Conservation (phyloP, 1,140 invertebrate species). For the Leptonema lineaticorne region DNA sequence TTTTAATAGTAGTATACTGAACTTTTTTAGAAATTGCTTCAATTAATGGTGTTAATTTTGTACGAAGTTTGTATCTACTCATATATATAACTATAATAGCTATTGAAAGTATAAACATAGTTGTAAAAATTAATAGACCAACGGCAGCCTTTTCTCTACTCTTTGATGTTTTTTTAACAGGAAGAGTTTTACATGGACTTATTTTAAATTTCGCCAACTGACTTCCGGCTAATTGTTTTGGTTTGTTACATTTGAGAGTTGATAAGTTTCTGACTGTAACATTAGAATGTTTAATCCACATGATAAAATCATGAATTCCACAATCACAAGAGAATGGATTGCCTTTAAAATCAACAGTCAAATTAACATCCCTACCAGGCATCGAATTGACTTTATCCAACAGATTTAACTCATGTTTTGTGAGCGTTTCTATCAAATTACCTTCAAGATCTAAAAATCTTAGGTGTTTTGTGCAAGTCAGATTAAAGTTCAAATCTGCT, state of each 20-base stretch:
- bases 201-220: constrained; percentile 44
- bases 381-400: constrained; percentile 60
- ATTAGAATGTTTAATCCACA: constrained; percentile 65
- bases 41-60: constrained; percentile 63
- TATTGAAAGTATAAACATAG: constrained; percentile 57
- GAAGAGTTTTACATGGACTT: constrained; percentile 42
- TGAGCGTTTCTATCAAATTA: constrained; percentile 66
- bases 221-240: constrained; percentile 45
- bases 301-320: constrained; percentile 61
- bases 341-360: constrained; percentile 65
- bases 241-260: constrained; percentile 55
- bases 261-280: constrained; percentile 63
- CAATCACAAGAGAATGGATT: constrained; percentile 73
- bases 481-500: constrained; percentile 65
- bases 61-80: constrained; percentile 59
- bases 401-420: constrained; percentile 58
- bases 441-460: constrained; percentile 69
- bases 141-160: constrained; percentile 52
- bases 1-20: constrained; percentile 71
- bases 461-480: constrained; percentile 67
- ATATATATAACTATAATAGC: constrained; percentile 58
- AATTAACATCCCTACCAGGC: constrained; percentile 53
- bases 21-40: constrained; percentile 69
- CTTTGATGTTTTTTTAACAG: constrained; percentile 41
- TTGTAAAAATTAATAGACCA: constrained; percentile 59